Conservation (phyloP, 2,797 vertebrate genomes). For the Austrolebias charrua region DNA sequence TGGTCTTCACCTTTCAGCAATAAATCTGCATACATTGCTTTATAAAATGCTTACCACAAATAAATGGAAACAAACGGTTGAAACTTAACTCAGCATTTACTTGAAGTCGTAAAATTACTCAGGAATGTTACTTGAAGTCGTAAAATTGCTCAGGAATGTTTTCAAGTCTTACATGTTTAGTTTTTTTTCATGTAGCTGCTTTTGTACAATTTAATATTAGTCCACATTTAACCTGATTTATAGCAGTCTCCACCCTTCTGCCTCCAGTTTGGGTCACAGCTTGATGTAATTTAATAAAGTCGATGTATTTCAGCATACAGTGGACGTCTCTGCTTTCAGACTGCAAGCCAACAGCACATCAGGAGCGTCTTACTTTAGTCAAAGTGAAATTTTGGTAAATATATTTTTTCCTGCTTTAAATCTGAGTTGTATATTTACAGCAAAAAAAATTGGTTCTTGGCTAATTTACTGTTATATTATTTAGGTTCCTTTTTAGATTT, state of each 20-base stretch:
- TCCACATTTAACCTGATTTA: not conserved
- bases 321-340: constrained; percentile 12
- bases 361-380: not conserved
- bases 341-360: constrained; percentile 7
- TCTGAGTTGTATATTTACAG: not conserved
- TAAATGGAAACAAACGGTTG: too few relatives aligned
- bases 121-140: not conserved
- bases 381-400: not conserved
- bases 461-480: not conserved
- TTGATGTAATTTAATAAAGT: constrained; percentile 50
- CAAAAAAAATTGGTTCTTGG: too few relatives aligned
- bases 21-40: too few relatives aligned
- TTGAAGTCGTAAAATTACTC: too few relatives aligned
- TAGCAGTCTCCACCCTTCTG: constrained; percentile 35
- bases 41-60: too few relatives aligned
- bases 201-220: constrained; percentile 9
- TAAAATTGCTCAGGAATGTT: not conserved
- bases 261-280: constrained; percentile 23
- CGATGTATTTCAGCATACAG: constrained; percentile 13
- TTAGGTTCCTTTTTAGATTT: not conserved
- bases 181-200: not conserved
- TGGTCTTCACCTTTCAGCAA: too few relatives aligned
- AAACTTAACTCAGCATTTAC: too few relatives aligned
- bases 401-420: not conserved
- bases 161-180: too few relatives aligned